Percentiles rank a stretch among this genome's conserved stretches.
Evolutionary conservation across 53 echinoderm and acorn worm species (phyloP).

Genomic region (Henricia sp.): DNA sequence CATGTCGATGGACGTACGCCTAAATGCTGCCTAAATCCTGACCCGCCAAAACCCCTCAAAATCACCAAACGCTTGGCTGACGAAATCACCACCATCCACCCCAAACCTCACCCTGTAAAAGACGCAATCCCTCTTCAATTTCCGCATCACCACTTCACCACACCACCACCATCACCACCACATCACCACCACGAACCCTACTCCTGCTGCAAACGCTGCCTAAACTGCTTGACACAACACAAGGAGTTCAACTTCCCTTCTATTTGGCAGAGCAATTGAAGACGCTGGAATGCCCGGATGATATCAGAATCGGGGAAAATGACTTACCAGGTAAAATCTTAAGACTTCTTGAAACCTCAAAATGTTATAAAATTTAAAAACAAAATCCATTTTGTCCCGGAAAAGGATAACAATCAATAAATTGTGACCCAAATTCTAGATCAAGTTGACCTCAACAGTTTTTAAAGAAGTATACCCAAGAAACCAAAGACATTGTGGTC

Average conservation of each 20-base stretch:
- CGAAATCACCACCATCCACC: conserved; percentile 2
- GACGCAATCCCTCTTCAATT: conserved; percentile 58
- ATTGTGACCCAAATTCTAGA: too few relatives aligned
- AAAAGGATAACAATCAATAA: too few relatives aligned
- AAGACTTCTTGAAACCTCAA: too few relatives aligned
- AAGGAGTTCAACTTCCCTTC: conserved; percentile 55
- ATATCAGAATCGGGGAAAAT: conserved; percentile 82
- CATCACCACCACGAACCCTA: background rate
- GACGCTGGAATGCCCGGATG: conserved; percentile 85
- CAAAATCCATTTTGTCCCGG: too few relatives aligned
- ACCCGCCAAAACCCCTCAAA: background rate
- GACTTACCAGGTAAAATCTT: conserved; percentile 88
- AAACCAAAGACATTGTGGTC: too few relatives aligned
- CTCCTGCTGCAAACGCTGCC: background rate
- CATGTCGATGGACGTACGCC: too few relatives aligned
- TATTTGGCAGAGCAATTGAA: conserved; percentile 58
- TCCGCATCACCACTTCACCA: conserved; percentile 44
- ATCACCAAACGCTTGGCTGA: background rate
- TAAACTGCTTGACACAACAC: conserved; percentile 30
- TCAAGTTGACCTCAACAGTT: too few relatives aligned
- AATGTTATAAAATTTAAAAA: too few relatives aligned
- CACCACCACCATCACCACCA: conserved; percentile 16
- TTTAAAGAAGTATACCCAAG: too few relatives aligned
- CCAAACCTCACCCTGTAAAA: conserved; percentile 56
- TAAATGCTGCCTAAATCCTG: too few relatives aligned